phyloP scores from a whole-genome alignment of 2,113 vertebrate species.

The Bujurquina vittata region DNA sequence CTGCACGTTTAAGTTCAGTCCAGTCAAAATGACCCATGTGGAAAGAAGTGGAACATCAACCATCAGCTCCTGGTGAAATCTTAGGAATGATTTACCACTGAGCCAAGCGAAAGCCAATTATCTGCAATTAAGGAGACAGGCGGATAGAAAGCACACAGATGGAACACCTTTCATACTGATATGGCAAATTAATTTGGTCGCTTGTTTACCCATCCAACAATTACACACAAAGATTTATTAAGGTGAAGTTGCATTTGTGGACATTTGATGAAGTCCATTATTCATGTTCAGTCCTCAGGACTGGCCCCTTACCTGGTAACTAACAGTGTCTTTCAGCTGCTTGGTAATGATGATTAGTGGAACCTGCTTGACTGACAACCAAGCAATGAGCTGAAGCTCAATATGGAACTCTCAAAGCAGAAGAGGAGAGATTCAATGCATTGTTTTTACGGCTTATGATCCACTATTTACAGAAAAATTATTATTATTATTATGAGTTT shows the following conservation, averaged over 20 bases:
- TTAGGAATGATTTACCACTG: slow-evolving; percentile 5
- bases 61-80: slow-evolving; percentile 2
- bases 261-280: background rate
- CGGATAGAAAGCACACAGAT: slow-evolving; percentile 2
- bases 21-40: background rate
- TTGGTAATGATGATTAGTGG: background rate
- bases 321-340: background rate
- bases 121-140: slow-evolving; percentile 1
- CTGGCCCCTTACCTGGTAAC: background rate
- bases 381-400: background rate
- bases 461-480: background rate
- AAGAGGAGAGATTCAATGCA: background rate
- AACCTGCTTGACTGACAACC: background rate
- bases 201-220: background rate
- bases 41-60: background rate
- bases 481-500: background rate
- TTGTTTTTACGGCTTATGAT: too few relatives aligned
- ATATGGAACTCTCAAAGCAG: background rate
- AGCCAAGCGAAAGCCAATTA: background rate
- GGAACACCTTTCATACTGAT: background rate
- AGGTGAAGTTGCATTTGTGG: background rate
- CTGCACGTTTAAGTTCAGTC: background rate
- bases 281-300: background rate
- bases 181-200: background rate
- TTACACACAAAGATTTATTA: slow-evolving; percentile 3